These are phyloP conservation scores for Urocolius indicus DNA, from an alignment of 2,113 vertebrate genomes.

Conservation along the genomic window DNA sequence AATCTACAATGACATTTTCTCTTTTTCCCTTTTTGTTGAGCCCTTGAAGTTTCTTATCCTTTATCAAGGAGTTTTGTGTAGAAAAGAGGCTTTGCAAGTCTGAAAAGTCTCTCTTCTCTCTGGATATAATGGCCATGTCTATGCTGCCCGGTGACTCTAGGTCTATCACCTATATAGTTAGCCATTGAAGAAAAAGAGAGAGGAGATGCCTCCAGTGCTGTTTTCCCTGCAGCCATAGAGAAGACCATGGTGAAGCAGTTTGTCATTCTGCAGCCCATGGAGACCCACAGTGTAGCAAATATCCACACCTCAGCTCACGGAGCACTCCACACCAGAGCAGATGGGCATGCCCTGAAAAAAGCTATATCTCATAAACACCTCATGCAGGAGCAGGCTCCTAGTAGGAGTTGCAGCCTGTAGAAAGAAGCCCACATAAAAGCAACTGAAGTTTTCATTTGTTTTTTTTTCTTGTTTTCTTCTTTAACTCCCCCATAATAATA, in stretches of 20 bases:
- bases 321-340: neutral
- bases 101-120: neutral
- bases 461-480: neutral
- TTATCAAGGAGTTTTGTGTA: neutral
- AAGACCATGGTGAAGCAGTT: too few relatives aligned
- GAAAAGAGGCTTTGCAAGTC: neutral
- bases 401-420: accelerated
- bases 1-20: neutral
- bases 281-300: neutral
- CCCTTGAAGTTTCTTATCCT: too few relatives aligned
- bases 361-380: accelerated
- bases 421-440: accelerated
- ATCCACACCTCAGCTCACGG: neutral
- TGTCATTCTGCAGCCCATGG: accelerated
- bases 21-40: too few relatives aligned
- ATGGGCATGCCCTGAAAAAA: neutral
- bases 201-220: accelerated
- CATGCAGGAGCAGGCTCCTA: neutral
- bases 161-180: neutral
- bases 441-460: neutral
- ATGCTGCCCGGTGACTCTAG: neutral
- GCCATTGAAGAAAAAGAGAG: accelerated
- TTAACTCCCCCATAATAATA: neutral
- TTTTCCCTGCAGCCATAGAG: neutral
- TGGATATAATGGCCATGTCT: neutral